These are phyloP conservation scores for Amphiduros pacificus DNA, from an alignment of 2,888 invertebrate genomes.

Conservation along the genomic window DNA sequence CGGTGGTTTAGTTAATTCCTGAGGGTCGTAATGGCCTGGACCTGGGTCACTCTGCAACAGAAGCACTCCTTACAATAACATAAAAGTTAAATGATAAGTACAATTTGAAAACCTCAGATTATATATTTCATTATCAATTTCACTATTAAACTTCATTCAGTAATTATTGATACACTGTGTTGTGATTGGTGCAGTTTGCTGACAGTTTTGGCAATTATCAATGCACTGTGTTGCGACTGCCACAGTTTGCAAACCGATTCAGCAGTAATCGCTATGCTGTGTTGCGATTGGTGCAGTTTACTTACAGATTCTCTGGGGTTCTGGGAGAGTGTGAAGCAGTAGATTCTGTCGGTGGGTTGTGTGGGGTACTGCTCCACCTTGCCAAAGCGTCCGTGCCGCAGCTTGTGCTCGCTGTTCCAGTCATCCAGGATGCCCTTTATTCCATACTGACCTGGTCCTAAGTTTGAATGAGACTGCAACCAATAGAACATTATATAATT, in stretches of 20 bases:
- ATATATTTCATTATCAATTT: no score
- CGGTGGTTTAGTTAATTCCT: slow-evolving; percentile 37
- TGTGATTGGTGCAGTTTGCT: no score
- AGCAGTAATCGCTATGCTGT: no score
- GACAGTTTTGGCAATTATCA: no score
- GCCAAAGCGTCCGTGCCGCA: slow-evolving; percentile 49
- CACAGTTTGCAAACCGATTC: no score
- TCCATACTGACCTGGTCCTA: slow-evolving; percentile 57
- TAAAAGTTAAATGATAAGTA: no score
- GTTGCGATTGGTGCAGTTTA: no score
- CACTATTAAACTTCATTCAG: no score
- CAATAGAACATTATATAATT: not conserved
- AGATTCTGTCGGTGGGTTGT: slow-evolving; percentile 44
- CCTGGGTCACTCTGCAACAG: slow-evolving; percentile 43
- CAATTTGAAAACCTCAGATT: no score
- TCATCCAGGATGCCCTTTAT: slow-evolving; percentile 53
- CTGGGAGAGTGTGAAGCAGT: slow-evolving; percentile 46
- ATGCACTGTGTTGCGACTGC: no score
- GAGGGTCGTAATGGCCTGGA: slow-evolving; percentile 50
- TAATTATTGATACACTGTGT: no score
- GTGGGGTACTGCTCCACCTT: slow-evolving; percentile 50
- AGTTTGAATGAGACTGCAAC: slow-evolving; percentile 47
- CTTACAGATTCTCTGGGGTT: slow-evolving; percentile 44
- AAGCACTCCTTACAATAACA: no score
- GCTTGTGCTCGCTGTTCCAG: slow-evolving; percentile 40